Evolutionary conservation across 2,797 vertebrate genomes (phyloP).

Genomic region (Tauraco hartlaubi): DNA sequence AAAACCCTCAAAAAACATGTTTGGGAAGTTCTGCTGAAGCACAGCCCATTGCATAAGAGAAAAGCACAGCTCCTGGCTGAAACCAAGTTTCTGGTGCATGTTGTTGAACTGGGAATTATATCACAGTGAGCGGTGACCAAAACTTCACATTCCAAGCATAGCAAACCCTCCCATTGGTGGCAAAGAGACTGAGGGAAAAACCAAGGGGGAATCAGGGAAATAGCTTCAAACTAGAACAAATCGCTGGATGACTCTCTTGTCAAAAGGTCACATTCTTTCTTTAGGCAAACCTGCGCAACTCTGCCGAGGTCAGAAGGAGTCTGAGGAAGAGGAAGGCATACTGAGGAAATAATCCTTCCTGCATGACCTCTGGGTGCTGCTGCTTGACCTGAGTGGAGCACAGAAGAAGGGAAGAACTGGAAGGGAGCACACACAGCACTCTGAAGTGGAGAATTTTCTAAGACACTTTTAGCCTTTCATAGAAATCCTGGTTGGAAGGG

Average conservation of each 20-base stretch:
- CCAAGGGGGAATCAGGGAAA: slow-evolving; percentile 5
- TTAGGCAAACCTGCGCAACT: background rate
- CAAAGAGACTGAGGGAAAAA: slow-evolving; percentile 4
- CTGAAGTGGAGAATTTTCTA: background rate
- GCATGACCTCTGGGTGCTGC: slow-evolving; percentile 21
- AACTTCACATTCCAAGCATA: slow-evolving; percentile 17
- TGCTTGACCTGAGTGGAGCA: background rate
- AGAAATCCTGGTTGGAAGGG: background rate
- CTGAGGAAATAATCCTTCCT: slow-evolving; percentile 35
- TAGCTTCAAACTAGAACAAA: slow-evolving; percentile 47
- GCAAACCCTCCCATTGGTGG: background rate
- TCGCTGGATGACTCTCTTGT: slow-evolving; percentile 25
- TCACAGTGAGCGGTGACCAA: background rate
- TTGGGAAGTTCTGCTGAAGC: background rate
- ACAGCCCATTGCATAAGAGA: background rate
- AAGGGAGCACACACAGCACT: background rate
- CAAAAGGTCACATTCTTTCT: slow-evolving; percentile 64
- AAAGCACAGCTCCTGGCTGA: slow-evolving; percentile 3
- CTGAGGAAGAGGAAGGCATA: slow-evolving; percentile 61
- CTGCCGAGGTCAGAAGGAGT: slow-evolving; percentile 19
- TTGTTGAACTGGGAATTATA: slow-evolving; percentile 6
- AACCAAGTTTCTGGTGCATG: background rate
- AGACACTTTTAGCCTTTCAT: background rate
- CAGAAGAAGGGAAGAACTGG: background rate
- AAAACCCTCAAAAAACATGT: background rate